phyloP scores from a whole-genome alignment of 2,113 vertebrate species.

The Hassar affinis region DNA sequence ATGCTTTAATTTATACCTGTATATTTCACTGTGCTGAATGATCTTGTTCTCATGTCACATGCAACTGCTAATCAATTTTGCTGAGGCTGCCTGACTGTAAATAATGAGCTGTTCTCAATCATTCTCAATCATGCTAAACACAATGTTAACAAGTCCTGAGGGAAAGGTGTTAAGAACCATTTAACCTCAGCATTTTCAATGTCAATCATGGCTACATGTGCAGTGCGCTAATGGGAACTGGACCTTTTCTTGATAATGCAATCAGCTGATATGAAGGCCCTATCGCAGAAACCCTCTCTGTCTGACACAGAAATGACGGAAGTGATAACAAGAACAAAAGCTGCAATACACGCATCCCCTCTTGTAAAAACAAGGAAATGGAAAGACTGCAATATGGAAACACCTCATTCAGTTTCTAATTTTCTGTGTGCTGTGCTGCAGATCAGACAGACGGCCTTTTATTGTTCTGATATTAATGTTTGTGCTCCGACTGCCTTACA shows the following conservation, averaged over 20 bases:
- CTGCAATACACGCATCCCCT: slow-evolving; percentile 55
- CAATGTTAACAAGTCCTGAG: slow-evolving; percentile 33
- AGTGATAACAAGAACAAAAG: slow-evolving; percentile 71
- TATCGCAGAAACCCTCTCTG: slow-evolving; percentile 72
- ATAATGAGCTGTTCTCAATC: slow-evolving; percentile 36
- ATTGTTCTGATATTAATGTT: slow-evolving; percentile 83
- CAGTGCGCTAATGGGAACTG: slow-evolving; percentile 21
- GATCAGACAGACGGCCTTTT: slow-evolving; percentile 67
- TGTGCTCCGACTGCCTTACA: slow-evolving; percentile 65
- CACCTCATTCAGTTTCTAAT: slow-evolving; percentile 74
- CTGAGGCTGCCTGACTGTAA: slow-evolving; percentile 28
- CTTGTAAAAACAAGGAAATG: slow-evolving; percentile 51
- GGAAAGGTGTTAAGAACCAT: slow-evolving; percentile 47
- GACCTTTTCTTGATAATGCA: slow-evolving; percentile 71
- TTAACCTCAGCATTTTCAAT: slow-evolving; percentile 63
- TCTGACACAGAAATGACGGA: slow-evolving; percentile 68
- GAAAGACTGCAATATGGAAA: slow-evolving; percentile 76
- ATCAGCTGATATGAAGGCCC: slow-evolving; percentile 71
- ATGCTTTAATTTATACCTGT: not conserved
- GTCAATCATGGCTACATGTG: slow-evolving; percentile 26
- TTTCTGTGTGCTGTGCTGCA: slow-evolving; percentile 62
- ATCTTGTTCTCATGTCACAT: slow-evolving; percentile 29
- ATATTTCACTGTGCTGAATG: not conserved
- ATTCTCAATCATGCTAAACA: slow-evolving; percentile 28
- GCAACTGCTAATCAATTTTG: slow-evolving; percentile 24